Evolutionary conservation across 2,113 vertebrate genomes (phyloP).

Genomic region (Oryzias melastigma): DNA sequence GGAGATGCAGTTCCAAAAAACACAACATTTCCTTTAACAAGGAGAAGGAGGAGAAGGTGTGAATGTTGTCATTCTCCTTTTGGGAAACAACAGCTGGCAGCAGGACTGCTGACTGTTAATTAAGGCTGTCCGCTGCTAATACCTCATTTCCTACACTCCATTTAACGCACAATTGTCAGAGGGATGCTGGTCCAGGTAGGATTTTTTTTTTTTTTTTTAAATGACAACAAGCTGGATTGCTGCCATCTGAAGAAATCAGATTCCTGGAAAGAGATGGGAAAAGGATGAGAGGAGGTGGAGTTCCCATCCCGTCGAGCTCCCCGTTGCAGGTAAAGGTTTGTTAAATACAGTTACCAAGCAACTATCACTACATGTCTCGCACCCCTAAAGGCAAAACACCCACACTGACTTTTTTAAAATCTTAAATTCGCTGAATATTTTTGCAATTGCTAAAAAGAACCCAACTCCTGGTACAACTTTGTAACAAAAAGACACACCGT

Average conservation of each 20-base stretch:
- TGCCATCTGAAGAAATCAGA: slow-evolving; percentile 4
- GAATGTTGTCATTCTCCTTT: slow-evolving; percentile 33
- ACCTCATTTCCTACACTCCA: slow-evolving; percentile 27
- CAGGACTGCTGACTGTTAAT: slow-evolving; percentile 37
- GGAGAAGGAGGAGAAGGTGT: slow-evolving; percentile 14
- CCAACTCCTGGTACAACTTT: too few relatives aligned
- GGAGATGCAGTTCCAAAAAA: slow-evolving; percentile 13
- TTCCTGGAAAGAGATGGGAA: too few relatives aligned
- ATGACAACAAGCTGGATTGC: slow-evolving; percentile 25
- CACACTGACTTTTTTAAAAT: too few relatives aligned
- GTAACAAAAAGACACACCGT: too few relatives aligned
- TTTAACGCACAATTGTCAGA: slow-evolving; percentile 23
- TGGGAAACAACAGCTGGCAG: slow-evolving; percentile 47
- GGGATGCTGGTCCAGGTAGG: slow-evolving; percentile 4
- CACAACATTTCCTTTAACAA: slow-evolving; percentile 9
- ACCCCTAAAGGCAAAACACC: too few relatives aligned
- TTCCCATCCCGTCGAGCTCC: too few relatives aligned
- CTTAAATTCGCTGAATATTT: too few relatives aligned
- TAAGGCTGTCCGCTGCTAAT: slow-evolving; percentile 37
- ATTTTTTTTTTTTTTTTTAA: slow-evolving; percentile 17
- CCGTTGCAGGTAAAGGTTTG: too few relatives aligned
- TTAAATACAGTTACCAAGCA: too few relatives aligned
- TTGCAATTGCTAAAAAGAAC: too few relatives aligned
- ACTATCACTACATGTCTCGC: too few relatives aligned
- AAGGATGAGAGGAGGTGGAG: too few relatives aligned